These are phyloP conservation scores for Protaetia brevitarsis DNA, from an alignment of 1,140 invertebrate genomes.

Conservation along the genomic window DNA sequence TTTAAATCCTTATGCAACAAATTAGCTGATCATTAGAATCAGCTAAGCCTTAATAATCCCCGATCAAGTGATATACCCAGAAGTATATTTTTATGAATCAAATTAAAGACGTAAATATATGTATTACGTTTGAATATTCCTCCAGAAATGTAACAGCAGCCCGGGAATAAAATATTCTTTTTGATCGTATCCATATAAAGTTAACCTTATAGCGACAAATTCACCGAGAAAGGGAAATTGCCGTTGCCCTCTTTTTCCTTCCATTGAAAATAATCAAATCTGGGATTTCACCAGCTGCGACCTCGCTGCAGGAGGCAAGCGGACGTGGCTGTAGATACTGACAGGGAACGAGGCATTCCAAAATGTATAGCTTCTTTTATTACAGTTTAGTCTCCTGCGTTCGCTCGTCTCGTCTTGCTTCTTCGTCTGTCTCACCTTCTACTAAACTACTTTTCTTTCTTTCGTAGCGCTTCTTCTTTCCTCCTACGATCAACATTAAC, in stretches of 20 bases:
- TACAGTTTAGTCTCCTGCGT: conserved; percentile 3
- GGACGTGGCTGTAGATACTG: neutral
- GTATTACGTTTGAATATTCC: no score
- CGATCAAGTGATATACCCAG: no score
- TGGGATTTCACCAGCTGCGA: conserved; percentile 10
- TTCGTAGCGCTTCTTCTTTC: neutral
- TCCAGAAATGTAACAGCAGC: no score
- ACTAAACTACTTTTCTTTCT: neutral
- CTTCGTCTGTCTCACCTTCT: neutral
- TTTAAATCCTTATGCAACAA: no score
- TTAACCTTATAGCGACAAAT: neutral
- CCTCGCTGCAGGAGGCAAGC: conserved; percentile 7
- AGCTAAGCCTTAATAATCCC: no score
- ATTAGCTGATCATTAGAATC: no score
- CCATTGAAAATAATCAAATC: conserved; percentile 11
- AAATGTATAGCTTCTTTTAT: conserved; percentile 15
- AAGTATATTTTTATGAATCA: no score
- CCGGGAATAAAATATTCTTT: no score
- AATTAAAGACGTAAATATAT: no score
- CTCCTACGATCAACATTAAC: neutral
- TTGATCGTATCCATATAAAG: no score
- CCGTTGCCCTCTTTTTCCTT: neutral
- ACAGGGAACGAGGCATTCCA: neutral
- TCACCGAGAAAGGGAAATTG: conserved; percentile 4
- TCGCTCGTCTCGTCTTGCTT: neutral